Evolutionary conservation across 2,113 vertebrate genomes (phyloP), one percentile per base, ranked within the genome.

Genomic region (Catharus fuscescens): DNA sequence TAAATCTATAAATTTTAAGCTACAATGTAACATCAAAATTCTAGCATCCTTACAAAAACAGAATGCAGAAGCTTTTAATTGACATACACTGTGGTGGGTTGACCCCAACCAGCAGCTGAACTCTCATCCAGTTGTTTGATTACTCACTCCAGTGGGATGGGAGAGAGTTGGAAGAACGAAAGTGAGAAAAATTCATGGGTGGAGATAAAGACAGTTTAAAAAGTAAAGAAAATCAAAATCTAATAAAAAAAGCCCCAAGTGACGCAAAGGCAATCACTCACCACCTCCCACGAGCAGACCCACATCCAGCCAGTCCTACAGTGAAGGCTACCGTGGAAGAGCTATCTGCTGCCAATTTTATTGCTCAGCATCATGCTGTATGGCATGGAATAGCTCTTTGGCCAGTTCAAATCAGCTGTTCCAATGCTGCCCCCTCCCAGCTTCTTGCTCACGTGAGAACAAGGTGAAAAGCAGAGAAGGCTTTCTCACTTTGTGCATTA

Each of bases 401-500:
- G 60, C 47, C n/a, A 21, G 13, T 8, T 57, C 0, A 1, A 50
- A 48, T 18, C 88, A 64, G 44, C 42, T 80, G 18, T 73, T 36
- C 8, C 36, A 47, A 17, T 0, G 1, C 32, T n/a, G 14, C 44
- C 26, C 40, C 59, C 57, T 93, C 50, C 54, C 57, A 82, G 4
- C 13, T 24, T 66, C 56, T 54, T 76, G 13, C 44, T 15, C 42
- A 57, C 13, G 9, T 1, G 7, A 15, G 23, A 8, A 20, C 26
- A 54, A 34, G 36, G 11, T 21, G 19, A 48, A 60, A 72, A 77
- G 42, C 18, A 62, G 40, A 53, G 7, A 18, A 29, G 5, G 10
- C 16, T 12, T 66, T 57, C 26, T 60, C 0, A 0, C 12, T 44
- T 17, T 32, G 18, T 2, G 1, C 8, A 5, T 21, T 31, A 53